Evolutionary conservation across 2,888 invertebrate genomes (phyloP), one percentile per base, ranked within the genome.

Genomic region (Amphipoea oculea): DNA sequence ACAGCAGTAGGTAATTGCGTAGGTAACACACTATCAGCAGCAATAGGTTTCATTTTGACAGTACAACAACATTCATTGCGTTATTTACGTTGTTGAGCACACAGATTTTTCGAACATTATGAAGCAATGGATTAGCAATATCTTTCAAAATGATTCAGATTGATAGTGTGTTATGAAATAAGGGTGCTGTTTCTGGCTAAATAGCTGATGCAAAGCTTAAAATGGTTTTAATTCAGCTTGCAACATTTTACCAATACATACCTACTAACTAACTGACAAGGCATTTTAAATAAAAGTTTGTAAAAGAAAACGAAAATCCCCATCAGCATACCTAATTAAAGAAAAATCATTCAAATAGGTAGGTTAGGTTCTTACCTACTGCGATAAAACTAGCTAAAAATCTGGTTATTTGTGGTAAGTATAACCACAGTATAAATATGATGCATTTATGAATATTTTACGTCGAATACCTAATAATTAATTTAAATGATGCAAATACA

Each of bases 401-500:
- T 70, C 20, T 36, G 23, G 14, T 36, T 54, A 51, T 14, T 36
- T 70, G 14, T 29, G 29, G 29, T 2, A 36, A 36, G 36, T 36
- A 36, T 6, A 51, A 7, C 48, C n/a, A n/a, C n/a, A n/a, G n/a
- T n/a, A n/a, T n/a, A n/a, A n/a, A n/a, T n/a, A n/a, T n/a, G 7
- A 29, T 54, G 12, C 51, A 23, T 68, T 45, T 42, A n/a, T 62
- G 17, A 42, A 62, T 71, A 7, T 17, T 62, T 70, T 76, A 83
- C 70, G 85, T 70, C 57, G 72, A 82, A 73, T 84, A 63, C 63
- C 17, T 36, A 76, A 48, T 23, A 76, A 79, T 60, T 40, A 67
- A 73, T 79, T 69, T 63, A 70, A 75, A 86, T 68, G n/a, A 71
- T 68, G 70, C 68, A 83, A 85, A 85, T 74, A 60, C 29, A 62